Evolutionary conservation across 23 tunicate species (phyloP).

Genomic region (Halocynthia roretzi): DNA sequence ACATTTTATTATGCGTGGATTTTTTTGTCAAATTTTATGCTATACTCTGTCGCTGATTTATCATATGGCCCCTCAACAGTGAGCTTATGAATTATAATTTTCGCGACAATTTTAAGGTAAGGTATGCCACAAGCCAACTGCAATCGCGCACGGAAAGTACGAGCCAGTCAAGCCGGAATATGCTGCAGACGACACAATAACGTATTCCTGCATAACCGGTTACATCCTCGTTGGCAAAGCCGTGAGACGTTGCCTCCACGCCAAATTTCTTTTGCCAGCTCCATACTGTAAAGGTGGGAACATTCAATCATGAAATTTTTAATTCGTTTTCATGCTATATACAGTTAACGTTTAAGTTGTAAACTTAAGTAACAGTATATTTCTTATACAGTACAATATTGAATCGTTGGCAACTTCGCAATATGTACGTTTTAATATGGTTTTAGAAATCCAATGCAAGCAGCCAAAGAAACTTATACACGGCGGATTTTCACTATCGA

Average conservation of each 20-base stretch:
- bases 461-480: background rate
- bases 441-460: background rate
- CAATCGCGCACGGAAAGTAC: background rate
- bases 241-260: background rate
- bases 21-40: no score
- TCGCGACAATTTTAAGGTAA: no score
- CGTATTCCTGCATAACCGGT: constrained; percentile 21
- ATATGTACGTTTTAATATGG: background rate
- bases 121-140: no score
- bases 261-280: background rate
- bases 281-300: constrained; percentile 9
- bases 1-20: no score
- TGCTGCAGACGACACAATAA: constrained; percentile 15
- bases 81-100: no score
- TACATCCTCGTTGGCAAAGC: constrained; percentile 9
- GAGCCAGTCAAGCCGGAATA: constrained; percentile 11
- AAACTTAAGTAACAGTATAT: background rate
- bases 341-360: background rate
- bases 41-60: no score
- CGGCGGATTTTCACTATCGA: background rate
- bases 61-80: no score
- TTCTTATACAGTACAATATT: no score
- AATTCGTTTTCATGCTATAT: background rate
- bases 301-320: background rate
- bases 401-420: background rate